These are phyloP conservation scores for Podarcis cretensis DNA, from an alignment of 2,113 vertebrate species.

Conservation along the genomic window DNA sequence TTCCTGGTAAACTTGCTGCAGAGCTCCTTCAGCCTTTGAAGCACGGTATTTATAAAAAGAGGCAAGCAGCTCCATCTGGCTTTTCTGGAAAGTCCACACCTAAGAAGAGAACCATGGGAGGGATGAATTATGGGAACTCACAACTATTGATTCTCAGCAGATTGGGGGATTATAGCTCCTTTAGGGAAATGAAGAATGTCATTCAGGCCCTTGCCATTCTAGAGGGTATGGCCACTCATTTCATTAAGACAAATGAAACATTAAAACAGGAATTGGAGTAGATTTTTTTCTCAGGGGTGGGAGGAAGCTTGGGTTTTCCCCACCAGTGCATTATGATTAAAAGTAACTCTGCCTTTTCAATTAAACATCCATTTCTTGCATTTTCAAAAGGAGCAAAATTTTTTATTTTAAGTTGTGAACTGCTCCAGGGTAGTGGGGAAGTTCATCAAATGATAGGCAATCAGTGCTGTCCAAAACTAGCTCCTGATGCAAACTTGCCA, in stretches of 20 bases:
- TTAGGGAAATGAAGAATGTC: background rate
- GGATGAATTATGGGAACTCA: background rate
- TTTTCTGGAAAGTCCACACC: constrained; percentile 84
- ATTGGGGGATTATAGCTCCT: background rate
- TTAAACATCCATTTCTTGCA: background rate
- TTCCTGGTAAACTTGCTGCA: constrained; percentile 78
- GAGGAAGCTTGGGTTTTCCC: background rate
- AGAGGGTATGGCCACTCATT: background rate
- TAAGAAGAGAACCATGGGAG: constrained; percentile 51
- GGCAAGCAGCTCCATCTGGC: constrained; percentile 79
- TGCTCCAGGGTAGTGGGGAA: too few relatives aligned
- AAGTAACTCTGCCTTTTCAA: background rate
- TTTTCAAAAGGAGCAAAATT: background rate
- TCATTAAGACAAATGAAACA: background rate
- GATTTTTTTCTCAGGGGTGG: background rate
- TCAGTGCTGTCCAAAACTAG: too few relatives aligned
- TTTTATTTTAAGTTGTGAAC: background rate
- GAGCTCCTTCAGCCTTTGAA: constrained; percentile 75
- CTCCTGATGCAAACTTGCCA: too few relatives aligned
- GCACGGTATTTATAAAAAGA: constrained; percentile 79
- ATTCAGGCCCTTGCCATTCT: background rate
- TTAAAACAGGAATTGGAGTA: background rate
- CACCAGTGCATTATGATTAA: background rate
- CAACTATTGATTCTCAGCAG: background rate
- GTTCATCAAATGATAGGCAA: too few relatives aligned